phyloP scores from a whole-genome alignment of 2,797 vertebrate genomes.

The Esox lucius region DNA sequence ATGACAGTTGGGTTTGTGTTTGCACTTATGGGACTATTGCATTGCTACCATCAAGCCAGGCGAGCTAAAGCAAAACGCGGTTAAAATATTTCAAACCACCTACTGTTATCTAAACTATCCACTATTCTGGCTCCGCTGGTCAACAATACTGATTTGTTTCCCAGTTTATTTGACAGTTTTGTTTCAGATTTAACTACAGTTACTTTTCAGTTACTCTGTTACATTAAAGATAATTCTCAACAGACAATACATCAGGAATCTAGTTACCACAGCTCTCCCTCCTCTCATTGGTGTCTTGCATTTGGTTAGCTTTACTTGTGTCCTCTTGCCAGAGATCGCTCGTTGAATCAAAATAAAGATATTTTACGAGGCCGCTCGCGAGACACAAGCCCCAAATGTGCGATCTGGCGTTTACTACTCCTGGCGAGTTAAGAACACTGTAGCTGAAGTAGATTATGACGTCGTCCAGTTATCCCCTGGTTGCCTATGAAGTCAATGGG shows the following conservation, averaged over 20 bases:
- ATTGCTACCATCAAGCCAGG: no score
- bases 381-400: background rate
- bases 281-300: background rate
- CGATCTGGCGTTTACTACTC: background rate
- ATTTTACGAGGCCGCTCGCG: background rate
- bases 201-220: slow-evolving; percentile 20
- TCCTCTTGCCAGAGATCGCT: slow-evolving; percentile 9
- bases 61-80: no score
- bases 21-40: no score
- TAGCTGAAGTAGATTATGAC: background rate
- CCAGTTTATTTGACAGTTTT: background rate
- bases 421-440: no score
- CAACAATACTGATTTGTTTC: background rate
- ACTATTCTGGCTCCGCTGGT: background rate
- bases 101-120: no score
- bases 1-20: no score
- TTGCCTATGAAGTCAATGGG: background rate
- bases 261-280: slow-evolving; percentile 1
- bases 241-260: background rate
- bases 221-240: slow-evolving; percentile 14
- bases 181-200: slow-evolving; percentile 7
- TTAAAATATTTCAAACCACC: no score
- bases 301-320: background rate
- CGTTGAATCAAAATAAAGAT: background rate
- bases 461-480: background rate